Percentiles rank a stretch among this genome's conserved stretches.
phyloP scores from a whole-genome alignment of 2,888 invertebrate genomes.

The Coenonympha arcania region DNA sequence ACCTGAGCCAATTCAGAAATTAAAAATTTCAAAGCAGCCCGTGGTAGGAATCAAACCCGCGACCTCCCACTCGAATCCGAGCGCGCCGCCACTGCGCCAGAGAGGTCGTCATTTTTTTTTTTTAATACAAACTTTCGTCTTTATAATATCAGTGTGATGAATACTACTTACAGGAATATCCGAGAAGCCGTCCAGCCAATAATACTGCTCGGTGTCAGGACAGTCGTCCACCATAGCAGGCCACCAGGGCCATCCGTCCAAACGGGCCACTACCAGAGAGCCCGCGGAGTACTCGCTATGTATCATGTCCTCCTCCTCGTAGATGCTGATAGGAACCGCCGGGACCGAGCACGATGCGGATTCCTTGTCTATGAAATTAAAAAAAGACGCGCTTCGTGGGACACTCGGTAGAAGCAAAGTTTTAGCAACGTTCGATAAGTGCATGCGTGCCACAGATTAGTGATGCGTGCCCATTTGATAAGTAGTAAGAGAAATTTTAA shows the following conservation, averaged over 20 bases:
- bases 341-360: constrained; percentile 68
- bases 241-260: constrained; percentile 80
- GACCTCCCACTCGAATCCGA: too few species aligned
- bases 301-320: constrained; percentile 71
- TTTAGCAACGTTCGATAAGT: not conserved
- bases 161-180: constrained; percentile 64
- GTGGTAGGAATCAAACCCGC: too few species aligned
- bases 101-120: too few species aligned
- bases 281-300: constrained; percentile 76
- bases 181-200: constrained; percentile 72
- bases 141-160: too few species aligned
- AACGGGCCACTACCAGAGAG: constrained; percentile 78
- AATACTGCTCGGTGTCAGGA: constrained; percentile 75
- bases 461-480: too few species aligned
- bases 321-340: constrained; percentile 57
- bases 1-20: too few species aligned
- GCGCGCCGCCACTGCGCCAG: too few species aligned
- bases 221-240: constrained; percentile 81
- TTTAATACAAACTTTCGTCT: too few species aligned
- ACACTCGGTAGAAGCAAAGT: not conserved
- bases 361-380: constrained; percentile 45
- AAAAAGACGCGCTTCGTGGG: not conserved
- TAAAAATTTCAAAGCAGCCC: too few species aligned
- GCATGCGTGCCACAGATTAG: too few species aligned
- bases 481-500: too few species aligned